Conservation (phyloP, 2,797 vertebrate species). For the Australoheros facetus region DNA sequence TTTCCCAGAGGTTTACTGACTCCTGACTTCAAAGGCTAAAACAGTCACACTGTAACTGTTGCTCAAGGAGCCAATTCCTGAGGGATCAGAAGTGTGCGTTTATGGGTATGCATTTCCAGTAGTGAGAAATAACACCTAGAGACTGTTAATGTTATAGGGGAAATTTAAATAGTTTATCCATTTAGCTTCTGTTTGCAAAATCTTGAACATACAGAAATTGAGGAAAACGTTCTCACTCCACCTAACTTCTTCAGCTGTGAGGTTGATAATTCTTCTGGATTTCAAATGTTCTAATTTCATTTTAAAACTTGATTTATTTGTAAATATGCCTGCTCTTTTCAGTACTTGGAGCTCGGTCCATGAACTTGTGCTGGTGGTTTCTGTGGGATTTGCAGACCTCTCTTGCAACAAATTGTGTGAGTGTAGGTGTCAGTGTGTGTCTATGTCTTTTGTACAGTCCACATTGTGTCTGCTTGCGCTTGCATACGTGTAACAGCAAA, state of each 20-base stretch:
- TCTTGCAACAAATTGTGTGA: background rate
- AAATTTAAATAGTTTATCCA: background rate
- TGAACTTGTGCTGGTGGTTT: slow-evolving; percentile 6
- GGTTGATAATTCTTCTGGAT: background rate
- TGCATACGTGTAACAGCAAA: slow-evolving; percentile 49
- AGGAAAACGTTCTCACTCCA: background rate
- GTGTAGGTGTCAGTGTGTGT: slow-evolving; percentile 28
- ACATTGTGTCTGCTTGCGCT: slow-evolving; percentile 8
- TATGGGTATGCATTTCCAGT: slow-evolving; percentile 2
- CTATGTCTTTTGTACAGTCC: background rate
- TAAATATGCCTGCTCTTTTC: background rate
- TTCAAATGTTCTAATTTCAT: background rate
- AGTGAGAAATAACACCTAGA: slow-evolving; percentile 8
- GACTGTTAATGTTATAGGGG: slow-evolving; percentile 5
- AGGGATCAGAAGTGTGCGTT: slow-evolving; percentile 23
- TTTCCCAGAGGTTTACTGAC: slow-evolving; percentile 69
- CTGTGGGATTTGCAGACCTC: slow-evolving; percentile 3
- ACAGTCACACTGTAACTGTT: slow-evolving; percentile 50
- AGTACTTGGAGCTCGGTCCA: background rate
- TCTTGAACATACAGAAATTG: background rate
- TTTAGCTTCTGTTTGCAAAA: background rate
- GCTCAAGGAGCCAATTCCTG: slow-evolving; percentile 51
- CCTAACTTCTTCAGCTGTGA: background rate
- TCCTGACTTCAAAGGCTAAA: slow-evolving; percentile 68
- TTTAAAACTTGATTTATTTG: background rate